Base-by-base conservation (phyloP, 2,888 invertebrate species). In the Philhelius pedissequus region DNA sequence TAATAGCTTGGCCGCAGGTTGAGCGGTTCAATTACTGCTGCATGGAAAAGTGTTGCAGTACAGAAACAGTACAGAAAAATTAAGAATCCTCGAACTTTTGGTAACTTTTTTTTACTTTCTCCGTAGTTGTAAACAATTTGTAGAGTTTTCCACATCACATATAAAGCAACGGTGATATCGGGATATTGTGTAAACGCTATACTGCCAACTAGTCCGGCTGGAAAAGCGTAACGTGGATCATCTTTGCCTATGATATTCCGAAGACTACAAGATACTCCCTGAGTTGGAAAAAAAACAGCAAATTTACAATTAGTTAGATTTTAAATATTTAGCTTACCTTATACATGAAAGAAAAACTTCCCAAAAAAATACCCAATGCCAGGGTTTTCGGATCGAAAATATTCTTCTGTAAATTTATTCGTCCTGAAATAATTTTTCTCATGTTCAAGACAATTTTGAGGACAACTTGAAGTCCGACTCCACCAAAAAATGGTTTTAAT, bases 1-100 rank as follows among this genome's bases (percentile, higher is more conserved):
- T 95, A 96, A 91, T 97, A 97, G 71, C 96, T 96, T n/a, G 94
- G 93, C 86, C 97, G 93, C 86, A 97, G 90, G 88, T 94, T 95
- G 77, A 95, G 94, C 0, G 97, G 96, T 90, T 97, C 97, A 78
- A 96, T 88, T 40, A 96, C 93, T 68, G 95, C 96, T 6, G 94
- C 94, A 91, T 96, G 96, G 90, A 96, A 96, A 40, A 96, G 92
- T 82, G 95, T 92, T 11, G 95, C 95, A 4, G 96, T 96, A 86
- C 96, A 95, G 81, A 96, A 92, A 86, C 96, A 94, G 90, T 97
- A 97, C 32, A 97, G 91, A 75, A 96, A 92, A 56, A 95, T 92
- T 70, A 94, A 94, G 86, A 95, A 96, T 87, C 94, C 94, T 40
- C 94, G 94, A 32, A 96, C 92, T 88, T 94, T 93, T 13, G 96